These are phyloP conservation scores for Merodon equestris DNA, from an alignment of 2,888 invertebrate genomes.

Conservation along the genomic window DNA sequence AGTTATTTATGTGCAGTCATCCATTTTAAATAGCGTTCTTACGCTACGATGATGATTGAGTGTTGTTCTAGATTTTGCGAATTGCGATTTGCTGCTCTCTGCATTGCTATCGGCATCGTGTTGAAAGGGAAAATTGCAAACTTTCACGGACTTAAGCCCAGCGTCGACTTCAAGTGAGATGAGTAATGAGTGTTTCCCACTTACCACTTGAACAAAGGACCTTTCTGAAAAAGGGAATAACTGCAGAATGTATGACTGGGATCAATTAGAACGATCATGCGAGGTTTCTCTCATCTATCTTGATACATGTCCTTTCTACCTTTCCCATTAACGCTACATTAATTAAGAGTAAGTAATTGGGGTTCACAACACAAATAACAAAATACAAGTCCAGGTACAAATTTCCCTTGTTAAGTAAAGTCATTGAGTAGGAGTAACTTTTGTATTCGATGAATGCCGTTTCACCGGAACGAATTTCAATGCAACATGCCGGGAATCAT, in stretches of 20 bases:
- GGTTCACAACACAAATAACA: no score
- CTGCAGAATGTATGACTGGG: conserved; percentile 11
- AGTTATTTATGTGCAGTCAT: conserved; percentile 69
- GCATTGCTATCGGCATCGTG: conserved; percentile 27
- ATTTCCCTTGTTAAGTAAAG: no score
- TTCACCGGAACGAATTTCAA: conserved; percentile 58
- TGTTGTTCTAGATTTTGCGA: conserved; percentile 58
- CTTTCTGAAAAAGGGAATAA: no score
- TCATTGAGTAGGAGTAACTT: neutral
- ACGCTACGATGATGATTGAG: conserved; percentile 66
- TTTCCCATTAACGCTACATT: no score
- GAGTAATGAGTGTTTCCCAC: conserved; percentile 50
- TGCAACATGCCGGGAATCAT: conserved; percentile 50
- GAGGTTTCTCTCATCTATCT: neutral
- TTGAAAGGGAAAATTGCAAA: conserved; percentile 58
- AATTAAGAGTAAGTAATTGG: no score
- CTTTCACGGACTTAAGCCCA: conserved; percentile 55
- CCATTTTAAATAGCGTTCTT: conserved; percentile 68
- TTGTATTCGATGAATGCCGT: conserved; percentile 26
- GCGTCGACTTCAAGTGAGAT: no score
- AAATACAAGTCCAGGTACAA: no score
- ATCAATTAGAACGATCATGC: conserved; percentile 40
- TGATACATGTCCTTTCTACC: no score
- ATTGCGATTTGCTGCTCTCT: conserved; percentile 20
- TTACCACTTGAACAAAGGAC: no score